Conservation (phyloP, 1,140 invertebrate species). For the Ridgeia piscesae region DNA sequence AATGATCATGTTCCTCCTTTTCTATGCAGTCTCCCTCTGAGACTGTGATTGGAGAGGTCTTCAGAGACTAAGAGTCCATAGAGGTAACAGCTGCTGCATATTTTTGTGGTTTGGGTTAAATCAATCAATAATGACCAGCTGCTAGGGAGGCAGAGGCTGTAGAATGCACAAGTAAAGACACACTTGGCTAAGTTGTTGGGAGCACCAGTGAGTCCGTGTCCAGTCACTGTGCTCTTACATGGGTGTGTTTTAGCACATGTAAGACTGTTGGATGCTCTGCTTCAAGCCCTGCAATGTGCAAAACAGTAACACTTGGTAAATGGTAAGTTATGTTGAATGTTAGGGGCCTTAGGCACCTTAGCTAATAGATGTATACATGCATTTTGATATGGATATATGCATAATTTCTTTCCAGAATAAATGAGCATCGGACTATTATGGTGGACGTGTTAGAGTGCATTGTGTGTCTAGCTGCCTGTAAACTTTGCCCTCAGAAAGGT, state of each 20-base stretch:
- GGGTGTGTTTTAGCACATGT: neutral
- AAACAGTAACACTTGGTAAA: neutral
- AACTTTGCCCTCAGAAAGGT: neutral
- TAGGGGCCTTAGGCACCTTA: too few relatives aligned
- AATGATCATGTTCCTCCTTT: neutral
- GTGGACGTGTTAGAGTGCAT: neutral
- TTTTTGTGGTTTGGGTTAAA: neutral
- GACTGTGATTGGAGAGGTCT: neutral
- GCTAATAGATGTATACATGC: neutral
- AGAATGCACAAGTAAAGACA: neutral
- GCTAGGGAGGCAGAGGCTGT: neutral
- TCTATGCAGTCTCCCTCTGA: neutral
- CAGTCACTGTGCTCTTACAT: neutral
- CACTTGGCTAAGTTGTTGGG: neutral
- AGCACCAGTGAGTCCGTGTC: neutral
- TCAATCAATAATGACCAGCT: neutral
- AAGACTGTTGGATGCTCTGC: neutral
- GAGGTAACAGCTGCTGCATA: neutral
- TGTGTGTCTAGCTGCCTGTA: neutral
- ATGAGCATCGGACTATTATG: neutral
- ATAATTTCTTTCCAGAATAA: neutral
- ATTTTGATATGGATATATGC: neutral
- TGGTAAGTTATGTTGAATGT: neutral
- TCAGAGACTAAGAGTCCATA: neutral
- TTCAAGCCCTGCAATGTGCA: neutral